Evolutionary conservation across 2,888 invertebrate species (phyloP).

Genomic region (Ennomos fuscantarius): DNA sequence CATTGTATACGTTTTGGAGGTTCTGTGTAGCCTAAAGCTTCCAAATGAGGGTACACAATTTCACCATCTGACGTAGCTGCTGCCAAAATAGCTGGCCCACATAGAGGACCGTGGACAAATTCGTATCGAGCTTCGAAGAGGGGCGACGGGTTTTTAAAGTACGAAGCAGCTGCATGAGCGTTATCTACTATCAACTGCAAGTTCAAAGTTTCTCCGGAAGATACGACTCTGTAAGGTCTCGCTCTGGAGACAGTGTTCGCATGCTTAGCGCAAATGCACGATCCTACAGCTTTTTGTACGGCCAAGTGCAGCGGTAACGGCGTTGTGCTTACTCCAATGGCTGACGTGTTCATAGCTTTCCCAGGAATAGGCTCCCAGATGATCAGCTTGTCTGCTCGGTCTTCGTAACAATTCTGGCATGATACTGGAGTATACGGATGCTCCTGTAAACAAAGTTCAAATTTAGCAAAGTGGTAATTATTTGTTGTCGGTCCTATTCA

Average conservation of each 20-base stretch:
- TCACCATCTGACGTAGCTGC: slow-evolving; percentile 92
- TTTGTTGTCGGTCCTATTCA: not conserved
- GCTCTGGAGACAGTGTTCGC: slow-evolving; percentile 85
- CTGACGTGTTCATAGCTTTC: slow-evolving; percentile 59
- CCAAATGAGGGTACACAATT: slow-evolving; percentile 94
- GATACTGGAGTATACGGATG: slow-evolving; percentile 91
- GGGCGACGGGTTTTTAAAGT: slow-evolving; percentile 94
- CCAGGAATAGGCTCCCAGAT: slow-evolving; percentile 89
- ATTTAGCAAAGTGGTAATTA: not conserved
- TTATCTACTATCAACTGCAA: slow-evolving; percentile 93
- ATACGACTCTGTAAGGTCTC: slow-evolving; percentile 88
- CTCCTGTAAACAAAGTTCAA: slow-evolving; percentile 75
- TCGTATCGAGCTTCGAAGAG: slow-evolving; percentile 95
- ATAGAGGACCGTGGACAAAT: slow-evolving; percentile 95
- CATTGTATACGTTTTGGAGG: slow-evolving; percentile 90
- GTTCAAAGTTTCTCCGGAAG: slow-evolving; percentile 92
- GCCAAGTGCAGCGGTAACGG: slow-evolving; percentile 86
- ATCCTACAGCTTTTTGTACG: slow-evolving; percentile 88
- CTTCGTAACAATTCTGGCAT: slow-evolving; percentile 94
- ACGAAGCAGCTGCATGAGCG: slow-evolving; percentile 93
- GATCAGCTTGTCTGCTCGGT: slow-evolving; percentile 92
- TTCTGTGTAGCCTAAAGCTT: slow-evolving; percentile 89
- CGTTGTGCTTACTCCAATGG: slow-evolving; percentile 67
- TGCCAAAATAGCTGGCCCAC: slow-evolving; percentile 92
- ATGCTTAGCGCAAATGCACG: slow-evolving; percentile 90